Evolutionary conservation across 35 echinoderm and acorn worm genomes (phyloP), one percentile per base, ranked within the genome.

Genomic region (Stichopus chloronotus): DNA sequence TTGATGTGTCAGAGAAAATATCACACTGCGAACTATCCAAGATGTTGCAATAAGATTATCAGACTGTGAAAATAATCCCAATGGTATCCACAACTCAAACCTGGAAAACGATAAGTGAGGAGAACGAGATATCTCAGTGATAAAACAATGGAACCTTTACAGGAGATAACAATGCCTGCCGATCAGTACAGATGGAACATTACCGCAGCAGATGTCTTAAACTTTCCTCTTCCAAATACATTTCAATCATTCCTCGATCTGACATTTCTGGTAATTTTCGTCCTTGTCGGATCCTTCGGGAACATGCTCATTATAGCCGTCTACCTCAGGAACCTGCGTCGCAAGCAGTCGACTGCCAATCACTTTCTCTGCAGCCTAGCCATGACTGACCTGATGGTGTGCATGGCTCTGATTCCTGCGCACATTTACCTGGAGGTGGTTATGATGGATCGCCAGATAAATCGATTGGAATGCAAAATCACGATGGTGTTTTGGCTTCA

Each of bases 341-440:
- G 92, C 14, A 94, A 95, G 78, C 95, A 99, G 68, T 99, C 95
- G 55, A 96, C 97, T 6, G 97, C 97, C 8, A 99, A 99, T 63
- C 94, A 99, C 83, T 99, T 99, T 78, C 95, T 99, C 1, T 99
- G 97, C 81, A 99, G 95, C 59, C 78, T 99, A 25, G 97, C 95
- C 1, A 22, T 96, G 30, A 92, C 94, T 4, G 97, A 99, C 63
- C 86, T 95, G 12, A 93, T 92, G 16, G 97, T 99, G 21, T 99
- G 97, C 23, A 88, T 88, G 9, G 78, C 93, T 0, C 90, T 96
- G 55, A 95, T 99, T 13, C 97, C 97, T 0, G 80, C 96, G 20
- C 97, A 99, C 58, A 87, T 99, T 13, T 93, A 99, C 59, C 22
- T 95, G 21, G 97, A 99, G 86, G 30, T 86, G 30, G 79, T 92